Conservation (phyloP, 2,888 invertebrate genomes). For the Pegoplata infirma region DNA sequence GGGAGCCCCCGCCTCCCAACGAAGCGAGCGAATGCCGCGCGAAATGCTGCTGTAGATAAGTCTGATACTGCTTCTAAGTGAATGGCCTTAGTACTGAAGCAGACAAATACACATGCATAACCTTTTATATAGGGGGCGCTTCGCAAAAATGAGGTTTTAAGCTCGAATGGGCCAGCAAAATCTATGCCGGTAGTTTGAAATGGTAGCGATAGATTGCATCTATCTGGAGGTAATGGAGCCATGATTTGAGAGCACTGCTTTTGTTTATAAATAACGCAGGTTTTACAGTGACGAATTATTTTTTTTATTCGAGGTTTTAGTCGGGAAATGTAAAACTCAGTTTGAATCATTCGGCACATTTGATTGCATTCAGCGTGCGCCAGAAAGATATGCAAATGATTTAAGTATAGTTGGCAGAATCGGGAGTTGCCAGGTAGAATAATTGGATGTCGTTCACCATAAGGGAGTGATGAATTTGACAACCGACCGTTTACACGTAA, state of each 20-base stretch:
- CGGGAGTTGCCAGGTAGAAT: too few relatives aligned
- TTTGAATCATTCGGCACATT: conserved; percentile 33
- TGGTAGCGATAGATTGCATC: conserved; percentile 21
- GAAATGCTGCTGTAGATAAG: neutral
- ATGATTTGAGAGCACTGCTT: conserved; percentile 25
- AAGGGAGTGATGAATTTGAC: too few relatives aligned
- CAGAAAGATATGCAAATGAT: conserved; percentile 8
- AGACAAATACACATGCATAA: conserved; percentile 26
- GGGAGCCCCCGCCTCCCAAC: too few relatives aligned
- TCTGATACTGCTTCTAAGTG: too few relatives aligned
- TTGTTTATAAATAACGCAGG: neutral
- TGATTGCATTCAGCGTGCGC: conserved; percentile 19
- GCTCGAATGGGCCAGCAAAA: conserved; percentile 49
- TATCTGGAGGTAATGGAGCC: conserved; percentile 23
- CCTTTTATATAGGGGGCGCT: conserved; percentile 27
- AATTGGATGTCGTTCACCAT: too few relatives aligned
- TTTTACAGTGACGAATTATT: conserved; percentile 10
- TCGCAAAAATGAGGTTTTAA: conserved; percentile 25
- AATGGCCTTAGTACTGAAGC: conserved; percentile 25
- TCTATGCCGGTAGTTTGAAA: conserved; percentile 30
- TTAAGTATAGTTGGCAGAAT: neutral
- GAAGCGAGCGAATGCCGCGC: conserved; percentile 9
- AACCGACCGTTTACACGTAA: too few relatives aligned
- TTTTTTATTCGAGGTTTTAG: conserved; percentile 24
- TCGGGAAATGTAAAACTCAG: conserved; percentile 22